These are phyloP conservation scores for Sorex fumeus DNA, from an alignment of 2,113 vertebrate genomes.

Conservation along the genomic window DNA sequence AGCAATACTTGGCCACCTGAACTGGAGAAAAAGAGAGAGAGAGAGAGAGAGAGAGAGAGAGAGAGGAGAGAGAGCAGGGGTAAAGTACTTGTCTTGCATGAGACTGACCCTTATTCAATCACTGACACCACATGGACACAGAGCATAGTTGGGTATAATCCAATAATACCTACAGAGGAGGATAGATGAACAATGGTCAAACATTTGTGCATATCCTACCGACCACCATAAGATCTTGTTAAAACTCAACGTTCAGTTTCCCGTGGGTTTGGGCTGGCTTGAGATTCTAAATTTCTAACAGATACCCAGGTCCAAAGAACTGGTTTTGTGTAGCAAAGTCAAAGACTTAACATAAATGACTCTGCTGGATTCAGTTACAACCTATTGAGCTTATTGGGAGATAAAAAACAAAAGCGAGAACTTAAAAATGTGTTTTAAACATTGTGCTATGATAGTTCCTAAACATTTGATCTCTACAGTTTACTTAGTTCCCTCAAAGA, in stretches of 20 bases:
- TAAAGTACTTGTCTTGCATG: too few relatives aligned
- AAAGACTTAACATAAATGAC: constrained; percentile 20
- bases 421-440: constrained; percentile 10
- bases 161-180: not conserved
- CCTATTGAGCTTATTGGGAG: not conserved
- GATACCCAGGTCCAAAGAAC: not conserved
- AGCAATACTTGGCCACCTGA: too few relatives aligned
- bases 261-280: not conserved
- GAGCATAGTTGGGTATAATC: not conserved
- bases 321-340: not conserved
- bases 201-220: not conserved
- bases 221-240: not conserved
- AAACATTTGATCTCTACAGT: not conserved
- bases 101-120: not conserved
- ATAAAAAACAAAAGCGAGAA: not conserved
- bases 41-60: too few relatives aligned
- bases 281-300: not conserved
- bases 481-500: not conserved
- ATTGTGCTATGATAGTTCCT: not conserved
- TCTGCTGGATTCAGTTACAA: constrained; percentile 1
- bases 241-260: not conserved
- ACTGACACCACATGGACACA: not conserved
- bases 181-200: not conserved
- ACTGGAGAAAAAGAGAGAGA: too few relatives aligned
- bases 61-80: too few relatives aligned